These are phyloP conservation scores for Accipiter cooperii DNA, from an alignment of 2,113 vertebrate species.

Conservation along the genomic window DNA sequence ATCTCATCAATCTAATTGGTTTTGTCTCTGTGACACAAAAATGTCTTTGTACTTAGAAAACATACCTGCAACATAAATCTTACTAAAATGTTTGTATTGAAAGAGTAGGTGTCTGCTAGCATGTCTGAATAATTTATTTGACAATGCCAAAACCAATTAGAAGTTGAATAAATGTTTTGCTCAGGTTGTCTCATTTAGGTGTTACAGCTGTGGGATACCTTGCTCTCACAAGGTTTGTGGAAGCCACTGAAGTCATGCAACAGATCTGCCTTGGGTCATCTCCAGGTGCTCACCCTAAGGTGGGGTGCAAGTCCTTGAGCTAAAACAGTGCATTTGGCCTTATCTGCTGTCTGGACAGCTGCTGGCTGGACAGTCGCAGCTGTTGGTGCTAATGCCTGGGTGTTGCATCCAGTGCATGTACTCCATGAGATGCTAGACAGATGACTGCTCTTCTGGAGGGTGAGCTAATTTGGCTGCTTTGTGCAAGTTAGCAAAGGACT, in stretches of 20 bases:
- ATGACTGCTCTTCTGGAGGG: fast-evolving
- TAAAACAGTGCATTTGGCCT: not conserved
- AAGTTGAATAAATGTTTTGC: not conserved
- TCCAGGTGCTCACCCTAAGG: not conserved
- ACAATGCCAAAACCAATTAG: not conserved
- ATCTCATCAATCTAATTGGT: not conserved
- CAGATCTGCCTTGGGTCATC: not conserved
- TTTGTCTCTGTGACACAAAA: not conserved
- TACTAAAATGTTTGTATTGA: not conserved
- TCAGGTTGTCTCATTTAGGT: not conserved
- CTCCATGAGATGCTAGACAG: fast-evolving
- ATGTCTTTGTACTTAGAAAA: not conserved
- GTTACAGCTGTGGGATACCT: not conserved
- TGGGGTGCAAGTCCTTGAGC: not conserved
- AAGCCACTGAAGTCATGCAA: not conserved
- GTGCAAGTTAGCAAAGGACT: fast-evolving
- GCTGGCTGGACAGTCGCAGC: not conserved
- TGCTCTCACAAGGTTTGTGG: not conserved
- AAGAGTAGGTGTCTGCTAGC: not conserved
- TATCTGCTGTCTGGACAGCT: not conserved
- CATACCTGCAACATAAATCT: not conserved
- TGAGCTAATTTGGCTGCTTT: not conserved
- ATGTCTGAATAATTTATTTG: not conserved
- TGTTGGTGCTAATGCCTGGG: not conserved
- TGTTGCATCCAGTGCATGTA: not conserved